Percentiles rank a stretch among this genome's conserved stretches.
phyloP scores from a whole-genome alignment of 2,797 vertebrate species.

The Syndactyla subalaris region DNA sequence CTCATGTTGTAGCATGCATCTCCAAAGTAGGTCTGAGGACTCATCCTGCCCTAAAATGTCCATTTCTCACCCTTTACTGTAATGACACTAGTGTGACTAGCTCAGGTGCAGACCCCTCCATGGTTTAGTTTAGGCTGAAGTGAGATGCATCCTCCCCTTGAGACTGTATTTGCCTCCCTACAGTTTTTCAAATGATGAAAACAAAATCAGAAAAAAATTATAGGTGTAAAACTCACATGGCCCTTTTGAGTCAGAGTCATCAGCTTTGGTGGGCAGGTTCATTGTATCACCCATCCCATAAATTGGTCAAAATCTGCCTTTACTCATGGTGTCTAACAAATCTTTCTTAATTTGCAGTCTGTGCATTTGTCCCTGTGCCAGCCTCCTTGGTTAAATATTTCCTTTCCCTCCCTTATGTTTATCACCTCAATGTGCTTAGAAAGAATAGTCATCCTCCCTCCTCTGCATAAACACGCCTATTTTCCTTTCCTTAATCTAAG shows the following conservation, averaged over 20 bases:
- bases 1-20: not conserved
- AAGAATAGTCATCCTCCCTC: not conserved
- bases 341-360: not conserved
- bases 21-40: not conserved
- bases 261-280: not conserved
- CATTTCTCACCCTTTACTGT: not conserved
- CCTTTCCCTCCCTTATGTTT: not conserved
- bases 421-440: not conserved
- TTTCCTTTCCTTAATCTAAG: not conserved
- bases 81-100: not conserved
- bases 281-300: not conserved
- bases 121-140: not conserved
- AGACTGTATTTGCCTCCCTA: not conserved
- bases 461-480: not conserved
- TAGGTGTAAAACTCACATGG: accelerated
- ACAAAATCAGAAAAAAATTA: not conserved
- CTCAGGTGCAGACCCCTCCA: not conserved
- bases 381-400: not conserved
- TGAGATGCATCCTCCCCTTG: not conserved
- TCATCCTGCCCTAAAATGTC: not conserved
- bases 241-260: not conserved
- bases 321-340: not conserved
- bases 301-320: not conserved
- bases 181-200: not conserved
- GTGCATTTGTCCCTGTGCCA: not conserved